Conservation (phyloP, 2,113 vertebrate species). For the Zeus faber region DNA sequence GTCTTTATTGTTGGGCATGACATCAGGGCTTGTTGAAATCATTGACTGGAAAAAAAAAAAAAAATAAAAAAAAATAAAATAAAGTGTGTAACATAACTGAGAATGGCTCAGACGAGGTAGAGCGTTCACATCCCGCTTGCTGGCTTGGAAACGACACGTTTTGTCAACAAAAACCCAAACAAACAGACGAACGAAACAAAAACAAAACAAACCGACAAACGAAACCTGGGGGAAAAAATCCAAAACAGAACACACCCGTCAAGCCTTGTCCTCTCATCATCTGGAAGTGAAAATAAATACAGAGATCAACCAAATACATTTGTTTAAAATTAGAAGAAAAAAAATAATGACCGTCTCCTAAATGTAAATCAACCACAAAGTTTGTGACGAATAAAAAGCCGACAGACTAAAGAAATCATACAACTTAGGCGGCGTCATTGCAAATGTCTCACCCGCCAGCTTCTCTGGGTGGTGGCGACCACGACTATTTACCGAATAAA, state of each 20-base stretch:
- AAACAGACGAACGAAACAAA: slow-evolving; percentile 20
- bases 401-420: slow-evolving; percentile 61
- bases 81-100: slow-evolving; percentile 80
- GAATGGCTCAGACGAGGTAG: slow-evolving; percentile 91
- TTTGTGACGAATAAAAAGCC: slow-evolving; percentile 61
- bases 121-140: slow-evolving; percentile 84
- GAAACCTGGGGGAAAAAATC: slow-evolving; percentile 55
- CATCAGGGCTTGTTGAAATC: background rate
- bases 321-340: too few relatives aligned
- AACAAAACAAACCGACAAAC: slow-evolving; percentile 16
- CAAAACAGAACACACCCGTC: slow-evolving; percentile 53
- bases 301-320: slow-evolving; percentile 80
- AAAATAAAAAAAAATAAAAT: background rate
- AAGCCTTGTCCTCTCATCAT: slow-evolving; percentile 71
- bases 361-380: slow-evolving; percentile 77
- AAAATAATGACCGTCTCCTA: slow-evolving; percentile 76
- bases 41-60: background rate
- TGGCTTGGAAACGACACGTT: slow-evolving; percentile 74
- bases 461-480: slow-evolving; percentile 55
- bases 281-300: slow-evolving; percentile 92
- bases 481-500: slow-evolving; percentile 47
- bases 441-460: slow-evolving; percentile 41
- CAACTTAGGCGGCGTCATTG: slow-evolving; percentile 53
- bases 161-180: background rate
- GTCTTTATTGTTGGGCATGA: slow-evolving; percentile 10